Conservation (phyloP, 2,888 invertebrate genomes). For the Ethmia dodecea region DNA sequence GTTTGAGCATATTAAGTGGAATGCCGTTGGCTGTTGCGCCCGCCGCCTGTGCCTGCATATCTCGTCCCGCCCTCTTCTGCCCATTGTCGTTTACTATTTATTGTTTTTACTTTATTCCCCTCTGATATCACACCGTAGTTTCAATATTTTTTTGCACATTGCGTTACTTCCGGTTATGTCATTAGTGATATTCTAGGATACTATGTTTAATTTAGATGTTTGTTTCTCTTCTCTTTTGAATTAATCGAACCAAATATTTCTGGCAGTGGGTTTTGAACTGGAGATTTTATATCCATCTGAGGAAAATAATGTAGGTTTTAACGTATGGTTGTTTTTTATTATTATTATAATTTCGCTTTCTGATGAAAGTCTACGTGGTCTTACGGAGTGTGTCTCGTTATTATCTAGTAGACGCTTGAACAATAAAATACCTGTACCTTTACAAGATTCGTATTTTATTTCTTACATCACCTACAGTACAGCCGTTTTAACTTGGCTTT, state of each 20-base stretch:
- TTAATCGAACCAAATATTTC: slow-evolving; percentile 36
- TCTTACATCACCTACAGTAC: too few relatives aligned
- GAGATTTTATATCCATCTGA: slow-evolving; percentile 36
- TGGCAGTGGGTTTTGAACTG: slow-evolving; percentile 52
- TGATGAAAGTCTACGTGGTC: slow-evolving; percentile 40
- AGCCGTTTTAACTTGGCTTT: too few relatives aligned
- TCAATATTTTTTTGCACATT: neutral
- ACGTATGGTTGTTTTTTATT: slow-evolving; percentile 50
- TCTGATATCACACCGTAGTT: neutral
- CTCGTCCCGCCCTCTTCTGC: too few relatives aligned
- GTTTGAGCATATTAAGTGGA: neutral
- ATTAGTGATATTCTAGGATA: neutral
- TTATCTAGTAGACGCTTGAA: slow-evolving; percentile 72
- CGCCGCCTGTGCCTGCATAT: too few relatives aligned
- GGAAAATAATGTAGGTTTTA: slow-evolving; percentile 41
- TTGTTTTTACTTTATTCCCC: neutral
- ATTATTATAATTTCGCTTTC: slow-evolving; percentile 50
- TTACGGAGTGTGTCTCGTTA: slow-evolving; percentile 59
- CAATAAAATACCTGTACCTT: slow-evolving; percentile 73
- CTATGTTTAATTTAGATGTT: slow-evolving; percentile 21
- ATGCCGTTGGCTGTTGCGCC: neutral
- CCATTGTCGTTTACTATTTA: neutral
- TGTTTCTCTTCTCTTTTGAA: slow-evolving; percentile 7
- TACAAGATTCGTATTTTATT: too few relatives aligned
- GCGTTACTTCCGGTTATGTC: too few relatives aligned